A percentile compares a stretch with the other conserved stretches of the same genome.
phyloP scores from a whole-genome alignment of 2,113 vertebrate species.

The Promerops cafer region DNA sequence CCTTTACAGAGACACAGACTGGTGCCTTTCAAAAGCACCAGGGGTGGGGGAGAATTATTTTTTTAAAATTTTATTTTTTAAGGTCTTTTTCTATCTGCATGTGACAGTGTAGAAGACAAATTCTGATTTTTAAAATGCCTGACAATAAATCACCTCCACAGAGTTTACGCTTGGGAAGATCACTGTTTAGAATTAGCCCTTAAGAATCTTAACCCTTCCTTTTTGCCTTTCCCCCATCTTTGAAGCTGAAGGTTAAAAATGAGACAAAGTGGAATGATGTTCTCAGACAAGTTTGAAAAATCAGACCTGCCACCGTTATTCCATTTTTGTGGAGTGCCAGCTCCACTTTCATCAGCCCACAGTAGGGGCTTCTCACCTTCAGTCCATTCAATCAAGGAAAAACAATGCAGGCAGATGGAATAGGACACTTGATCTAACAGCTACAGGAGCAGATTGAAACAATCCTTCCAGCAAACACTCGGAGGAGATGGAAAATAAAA shows the following conservation, averaged over 20 bases:
- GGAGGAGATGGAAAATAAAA: not conserved
- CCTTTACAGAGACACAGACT: not conserved
- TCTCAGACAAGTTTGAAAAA: not conserved
- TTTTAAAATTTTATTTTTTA: not conserved
- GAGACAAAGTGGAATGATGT: not conserved
- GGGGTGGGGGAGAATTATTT: fast-evolving
- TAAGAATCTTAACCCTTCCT: not conserved
- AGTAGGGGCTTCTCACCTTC: not conserved
- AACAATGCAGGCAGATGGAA: not conserved
- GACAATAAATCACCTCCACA: not conserved
- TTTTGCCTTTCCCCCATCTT: not conserved
- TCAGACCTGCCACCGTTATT: not conserved
- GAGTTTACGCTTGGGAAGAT: not conserved
- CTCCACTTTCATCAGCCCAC: not conserved
- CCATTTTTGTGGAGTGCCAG: not conserved
- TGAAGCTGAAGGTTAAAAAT: not conserved
- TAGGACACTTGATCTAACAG: not conserved
- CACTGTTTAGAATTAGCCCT: not conserved
- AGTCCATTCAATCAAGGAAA: not conserved
- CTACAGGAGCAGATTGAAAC: not conserved
- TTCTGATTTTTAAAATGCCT: not conserved
- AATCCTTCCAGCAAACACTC: not conserved
- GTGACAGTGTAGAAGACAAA: not conserved
- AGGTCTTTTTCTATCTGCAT: not conserved
- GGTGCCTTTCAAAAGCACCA: not conserved